Percentiles rank a stretch among this genome's conserved stretches.
Evolutionary conservation across 1,140 invertebrate species (phyloP).

Genomic region (Spodoptera litura): DNA sequence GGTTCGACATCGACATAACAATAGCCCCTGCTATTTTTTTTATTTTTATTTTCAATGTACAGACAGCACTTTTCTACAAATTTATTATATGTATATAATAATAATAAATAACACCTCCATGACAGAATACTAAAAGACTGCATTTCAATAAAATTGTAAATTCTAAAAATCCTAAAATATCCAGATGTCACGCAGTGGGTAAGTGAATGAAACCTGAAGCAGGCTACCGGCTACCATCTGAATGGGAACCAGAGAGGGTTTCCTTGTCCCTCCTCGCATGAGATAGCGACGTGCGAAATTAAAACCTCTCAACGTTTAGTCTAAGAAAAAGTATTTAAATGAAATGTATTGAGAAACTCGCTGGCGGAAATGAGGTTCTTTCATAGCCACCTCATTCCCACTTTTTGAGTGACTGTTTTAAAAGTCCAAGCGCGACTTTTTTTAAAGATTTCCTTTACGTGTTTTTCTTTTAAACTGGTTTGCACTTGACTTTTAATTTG

Average conservation of each 20-base stretch:
- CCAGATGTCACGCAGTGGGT: neutral
- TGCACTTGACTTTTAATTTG: slow-evolving; percentile 38
- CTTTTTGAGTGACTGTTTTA: slow-evolving; percentile 75
- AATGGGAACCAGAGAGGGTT: slow-evolving; percentile 66
- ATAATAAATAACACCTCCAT: too few relatives aligned
- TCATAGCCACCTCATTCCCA: slow-evolving; percentile 72
- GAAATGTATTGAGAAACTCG: slow-evolving; percentile 82
- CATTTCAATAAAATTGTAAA: too few relatives aligned
- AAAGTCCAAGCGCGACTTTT: slow-evolving; percentile 66
- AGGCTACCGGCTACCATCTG: slow-evolving; percentile 41
- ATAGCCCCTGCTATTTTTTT: too few relatives aligned
- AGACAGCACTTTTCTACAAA: too few relatives aligned
- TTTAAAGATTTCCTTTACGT: slow-evolving; percentile 58
- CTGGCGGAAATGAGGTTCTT: slow-evolving; percentile 82
- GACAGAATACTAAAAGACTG: too few relatives aligned
- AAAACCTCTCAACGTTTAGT: slow-evolving; percentile 72
- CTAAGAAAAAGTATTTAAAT: slow-evolving; percentile 78
- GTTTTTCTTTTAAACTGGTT: slow-evolving; percentile 50
- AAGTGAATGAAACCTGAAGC: slow-evolving; percentile 38
- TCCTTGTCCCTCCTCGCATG: slow-evolving; percentile 67
- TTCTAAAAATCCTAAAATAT: neutral
- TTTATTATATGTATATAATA: too few relatives aligned
- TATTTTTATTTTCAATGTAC: too few relatives aligned
- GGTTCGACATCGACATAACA: too few relatives aligned
- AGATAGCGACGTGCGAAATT: slow-evolving; percentile 74